Evolutionary conservation across 2,797 vertebrate genomes (phyloP).

Genomic region (Denticeps clupeoides): DNA sequence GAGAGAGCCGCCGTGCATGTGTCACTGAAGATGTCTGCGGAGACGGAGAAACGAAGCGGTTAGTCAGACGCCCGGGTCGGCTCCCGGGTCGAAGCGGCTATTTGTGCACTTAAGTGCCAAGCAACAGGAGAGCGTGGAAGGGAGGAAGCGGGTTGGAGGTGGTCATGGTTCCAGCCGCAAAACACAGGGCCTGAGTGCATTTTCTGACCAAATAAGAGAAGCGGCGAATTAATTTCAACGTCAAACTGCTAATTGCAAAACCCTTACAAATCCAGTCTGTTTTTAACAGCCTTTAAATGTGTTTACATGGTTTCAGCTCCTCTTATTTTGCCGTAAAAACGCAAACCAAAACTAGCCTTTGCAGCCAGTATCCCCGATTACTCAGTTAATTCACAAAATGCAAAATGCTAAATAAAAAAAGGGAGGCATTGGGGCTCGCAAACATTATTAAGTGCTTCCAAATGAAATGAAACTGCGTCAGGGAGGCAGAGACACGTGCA

Average conservation of each 20-base stretch:
- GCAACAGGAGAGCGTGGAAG: slow-evolving; percentile 4
- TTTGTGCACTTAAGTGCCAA: background rate
- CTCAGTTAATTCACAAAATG: no score
- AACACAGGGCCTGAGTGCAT: no score
- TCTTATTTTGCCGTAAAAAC: background rate
- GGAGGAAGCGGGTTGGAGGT: no score
- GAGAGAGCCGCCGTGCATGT: slow-evolving; percentile 59
- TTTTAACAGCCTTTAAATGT: no score
- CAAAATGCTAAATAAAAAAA: no score
- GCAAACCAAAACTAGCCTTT: background rate
- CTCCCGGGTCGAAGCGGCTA: slow-evolving; percentile 1
- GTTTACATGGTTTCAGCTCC: background rate
- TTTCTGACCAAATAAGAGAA: no score
- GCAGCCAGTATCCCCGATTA: background rate
- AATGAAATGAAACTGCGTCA: no score
- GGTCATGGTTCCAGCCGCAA: no score
- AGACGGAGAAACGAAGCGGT: background rate
- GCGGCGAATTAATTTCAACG: no score
- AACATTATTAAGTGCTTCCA: background rate
- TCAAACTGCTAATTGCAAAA: no score
- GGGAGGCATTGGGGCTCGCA: no score
- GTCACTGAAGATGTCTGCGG: slow-evolving; percentile 68
- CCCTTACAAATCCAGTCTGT: no score
- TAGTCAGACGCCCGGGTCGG: background rate
- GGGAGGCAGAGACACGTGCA: background rate